Base-by-base conservation (phyloP, 2,797 vertebrate species). In the Etheostoma perlongum region DNA sequence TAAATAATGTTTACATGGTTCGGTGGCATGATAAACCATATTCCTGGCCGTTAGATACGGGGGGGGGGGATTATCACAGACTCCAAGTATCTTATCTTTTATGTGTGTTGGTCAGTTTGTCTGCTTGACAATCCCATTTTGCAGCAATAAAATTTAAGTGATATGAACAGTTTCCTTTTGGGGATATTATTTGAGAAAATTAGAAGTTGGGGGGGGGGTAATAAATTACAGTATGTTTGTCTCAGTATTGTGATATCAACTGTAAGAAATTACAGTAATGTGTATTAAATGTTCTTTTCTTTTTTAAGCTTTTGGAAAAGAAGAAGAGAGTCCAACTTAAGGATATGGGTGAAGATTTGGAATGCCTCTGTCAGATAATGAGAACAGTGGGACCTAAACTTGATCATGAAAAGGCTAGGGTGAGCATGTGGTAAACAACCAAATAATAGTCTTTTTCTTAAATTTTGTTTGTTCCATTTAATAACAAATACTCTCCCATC, bases 301-400 rank as follows among this genome's bases (percentile, higher is more conserved):
- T 4, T 80, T 73, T 78, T 18, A 36, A 99, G 98, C 97, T 99
- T 95, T 96, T 99, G 98, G 98, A 99, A 96, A 99, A 99, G 95
- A 99, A 99, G 96, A 99, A 98, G 95, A 98, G 95, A 95, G 95
- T 98, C 89, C 97, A 97, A 93, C 97, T 99, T 90, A 98, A 98
- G 94, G 98, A 99, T 96, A 98, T 99, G 97, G 98, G 97, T 92
- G 98, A 99, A 95, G 98, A 99, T 95, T 96, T 99, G 97, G 98
- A 99, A 96, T 99, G 98, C 96, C 98, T 99, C 97, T 99, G 98
- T 99, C 98, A 99, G 97, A 99, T 99, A 98, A 99, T 99, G 98
- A 99, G 96, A 96, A 99, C 98, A 88, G 97, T 99, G 92, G 98
- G 98, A 88, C 98, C 98, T 93, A 97, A 98, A 94, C 96, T 99